These are phyloP conservation scores for Dicrostonyx torquatus DNA, from an alignment of 2,797 vertebrate genomes.

Conservation along the genomic window DNA sequence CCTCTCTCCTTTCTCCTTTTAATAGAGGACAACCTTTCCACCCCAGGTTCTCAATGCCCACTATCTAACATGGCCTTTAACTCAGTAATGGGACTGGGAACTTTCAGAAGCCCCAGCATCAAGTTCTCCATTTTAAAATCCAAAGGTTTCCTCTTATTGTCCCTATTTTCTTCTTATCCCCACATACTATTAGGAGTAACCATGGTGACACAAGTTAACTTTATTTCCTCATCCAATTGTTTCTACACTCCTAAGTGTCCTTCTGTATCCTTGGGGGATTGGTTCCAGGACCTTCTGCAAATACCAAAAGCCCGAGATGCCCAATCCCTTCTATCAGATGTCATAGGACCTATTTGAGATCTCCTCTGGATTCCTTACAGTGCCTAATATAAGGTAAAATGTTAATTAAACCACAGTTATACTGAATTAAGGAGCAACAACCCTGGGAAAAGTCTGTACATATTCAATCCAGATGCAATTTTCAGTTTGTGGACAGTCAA, in stretches of 20 bases:
- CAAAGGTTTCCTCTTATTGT: not conserved
- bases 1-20: conserved; percentile 47
- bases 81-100: conserved; percentile 13
- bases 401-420: not conserved
- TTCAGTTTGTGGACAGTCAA: not conserved
- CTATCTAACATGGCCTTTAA: not conserved
- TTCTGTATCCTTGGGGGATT: not conserved
- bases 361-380: not conserved
- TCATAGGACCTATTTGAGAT: not conserved
- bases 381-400: not conserved
- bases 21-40: not conserved
- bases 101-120: not conserved
- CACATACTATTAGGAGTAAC: not conserved
- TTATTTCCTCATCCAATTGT: not conserved
- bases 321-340: not conserved
- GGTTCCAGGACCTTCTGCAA: not conserved
- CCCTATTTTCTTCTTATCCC: not conserved
- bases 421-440: not conserved
- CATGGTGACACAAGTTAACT: not conserved
- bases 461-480: not conserved
- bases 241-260: not conserved
- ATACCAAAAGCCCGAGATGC: not conserved
- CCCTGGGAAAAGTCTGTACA: not conserved
- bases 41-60: not conserved
- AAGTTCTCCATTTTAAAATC: not conserved